Base-by-base conservation (phyloP, 2,888 invertebrate species). In the Coenonympha glycerion region DNA sequence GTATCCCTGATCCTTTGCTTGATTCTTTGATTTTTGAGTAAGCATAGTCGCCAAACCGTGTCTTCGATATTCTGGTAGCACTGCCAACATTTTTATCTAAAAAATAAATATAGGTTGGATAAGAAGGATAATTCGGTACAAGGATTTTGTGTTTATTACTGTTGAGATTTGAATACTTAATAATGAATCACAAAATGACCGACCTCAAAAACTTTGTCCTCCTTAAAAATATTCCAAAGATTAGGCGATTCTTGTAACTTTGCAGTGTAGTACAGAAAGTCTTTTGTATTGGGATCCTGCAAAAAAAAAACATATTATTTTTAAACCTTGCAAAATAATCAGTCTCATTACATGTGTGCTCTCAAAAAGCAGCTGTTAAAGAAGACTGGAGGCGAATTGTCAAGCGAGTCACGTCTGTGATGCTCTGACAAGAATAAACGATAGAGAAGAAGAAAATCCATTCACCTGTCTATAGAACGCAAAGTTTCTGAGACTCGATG, bases 231-330 rank as follows among this genome's bases (percentile, higher is more conserved):
- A 9, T 76, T 64, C 86, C 85, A 86, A 6, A 86, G 69, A 57
- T 85, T 84, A 1, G 85, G 85, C 0, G 80, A 83, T 56, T 86
- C 85, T 57, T 84, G 84, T 18, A 86, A 53, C 55, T 79, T 85
- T 2, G 86, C 84, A 22, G 60, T 75, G 51, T 85, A 86, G 49
- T 76, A 72, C 3, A 86, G 57, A 45, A 85, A 83, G 49, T 86
- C 84, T 58, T 84, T 86, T 1, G 76, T 78, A 51, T 83, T 73
- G 1, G 71, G 74, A 59, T 86, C 76, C 86, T 85, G 61, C 44
- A 22, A 31, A 28, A 28, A 11, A 21, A 15, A n/a, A n/a, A n/a
- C n/a, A n/a, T n/a, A n/a, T n/a, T n/a, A n/a, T n/a, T n/a, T n/a
- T n/a, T n/a, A n/a, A n/a, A n/a, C n/a, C n/a, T n/a, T n/a, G n/a